Conservation (phyloP, 2,888 invertebrate genomes). For the Patella depressa region DNA sequence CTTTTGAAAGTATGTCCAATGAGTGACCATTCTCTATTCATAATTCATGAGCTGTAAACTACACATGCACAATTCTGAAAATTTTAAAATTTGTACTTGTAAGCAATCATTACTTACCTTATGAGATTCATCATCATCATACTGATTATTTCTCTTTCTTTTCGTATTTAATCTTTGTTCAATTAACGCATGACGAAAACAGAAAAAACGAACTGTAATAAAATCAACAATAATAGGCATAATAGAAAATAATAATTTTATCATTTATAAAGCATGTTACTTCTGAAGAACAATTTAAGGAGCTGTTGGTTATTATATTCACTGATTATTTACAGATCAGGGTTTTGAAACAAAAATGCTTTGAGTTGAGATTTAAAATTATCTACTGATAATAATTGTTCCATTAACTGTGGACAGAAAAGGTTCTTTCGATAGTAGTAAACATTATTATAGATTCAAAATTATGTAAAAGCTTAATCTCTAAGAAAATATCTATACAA, state of each 20-base stretch:
- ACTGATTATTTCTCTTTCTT: slow-evolving; percentile 31
- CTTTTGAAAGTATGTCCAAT: no score
- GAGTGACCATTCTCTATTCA: no score
- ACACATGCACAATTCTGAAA: no score
- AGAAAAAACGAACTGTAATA: slow-evolving; percentile 79
- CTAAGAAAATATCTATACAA: no score
- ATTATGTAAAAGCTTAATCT: no score
- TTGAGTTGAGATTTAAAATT: no score
- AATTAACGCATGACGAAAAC: slow-evolving; percentile 72
- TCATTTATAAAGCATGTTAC: not conserved
- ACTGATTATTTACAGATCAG: not conserved
- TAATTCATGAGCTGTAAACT: no score
- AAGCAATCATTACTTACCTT: slow-evolving; percentile 24
- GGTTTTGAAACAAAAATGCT: no score
- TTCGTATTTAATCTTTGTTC: slow-evolving; percentile 54
- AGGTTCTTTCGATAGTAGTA: not conserved
- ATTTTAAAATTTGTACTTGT: no score
- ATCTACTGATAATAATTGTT: no score
- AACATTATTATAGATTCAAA: not conserved
- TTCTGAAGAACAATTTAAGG: not conserved
- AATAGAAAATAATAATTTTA: not conserved
- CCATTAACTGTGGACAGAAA: not conserved
- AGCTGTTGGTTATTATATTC: not conserved
- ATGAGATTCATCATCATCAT: slow-evolving; percentile 19
- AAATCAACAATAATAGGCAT: no score